Percentiles rank a stretch among this genome's conserved stretches.
Evolutionary conservation across 2,888 invertebrate species (phyloP).

Genomic region (Stramonita haemastoma): DNA sequence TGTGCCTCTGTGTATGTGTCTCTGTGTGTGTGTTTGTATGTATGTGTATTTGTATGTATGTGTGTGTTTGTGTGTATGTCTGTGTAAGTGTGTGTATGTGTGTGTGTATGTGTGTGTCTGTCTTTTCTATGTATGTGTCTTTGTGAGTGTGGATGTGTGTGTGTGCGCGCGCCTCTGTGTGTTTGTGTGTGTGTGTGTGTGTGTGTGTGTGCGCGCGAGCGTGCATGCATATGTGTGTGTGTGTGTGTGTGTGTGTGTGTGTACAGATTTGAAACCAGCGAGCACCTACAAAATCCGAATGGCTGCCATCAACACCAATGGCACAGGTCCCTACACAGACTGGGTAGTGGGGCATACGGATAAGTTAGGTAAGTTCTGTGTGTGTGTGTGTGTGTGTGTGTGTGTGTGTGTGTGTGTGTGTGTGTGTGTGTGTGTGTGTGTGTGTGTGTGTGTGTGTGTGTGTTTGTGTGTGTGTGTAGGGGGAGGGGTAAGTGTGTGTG

Average conservation of each 20-base stretch:
- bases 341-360: constrained; percentile 47
- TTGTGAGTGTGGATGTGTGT: neutral
- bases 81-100: too few relatives aligned
- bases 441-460: too few relatives aligned
- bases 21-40: neutral
- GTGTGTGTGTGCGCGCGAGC: too few relatives aligned
- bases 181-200: too few relatives aligned
- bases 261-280: constrained; percentile 53
- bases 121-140: too few relatives aligned
- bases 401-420: too few relatives aligned
- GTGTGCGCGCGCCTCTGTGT: too few relatives aligned
- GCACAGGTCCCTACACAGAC: constrained; percentile 61
- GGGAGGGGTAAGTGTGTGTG: too few relatives aligned
- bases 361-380: neutral
- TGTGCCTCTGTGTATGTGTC: neutral
- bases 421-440: too few relatives aligned
- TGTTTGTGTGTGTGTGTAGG: too few relatives aligned
- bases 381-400: too few relatives aligned
- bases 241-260: neutral
- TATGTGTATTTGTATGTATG: neutral
- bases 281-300: constrained; percentile 57
- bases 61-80: neutral
- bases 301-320: constrained; percentile 60
- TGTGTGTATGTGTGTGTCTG: neutral
- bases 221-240: too few relatives aligned